Evolutionary conservation across 2,797 vertebrate genomes (phyloP), one percentile per base, ranked within the genome.

Genomic region (Enteromius argenteus): DNA sequence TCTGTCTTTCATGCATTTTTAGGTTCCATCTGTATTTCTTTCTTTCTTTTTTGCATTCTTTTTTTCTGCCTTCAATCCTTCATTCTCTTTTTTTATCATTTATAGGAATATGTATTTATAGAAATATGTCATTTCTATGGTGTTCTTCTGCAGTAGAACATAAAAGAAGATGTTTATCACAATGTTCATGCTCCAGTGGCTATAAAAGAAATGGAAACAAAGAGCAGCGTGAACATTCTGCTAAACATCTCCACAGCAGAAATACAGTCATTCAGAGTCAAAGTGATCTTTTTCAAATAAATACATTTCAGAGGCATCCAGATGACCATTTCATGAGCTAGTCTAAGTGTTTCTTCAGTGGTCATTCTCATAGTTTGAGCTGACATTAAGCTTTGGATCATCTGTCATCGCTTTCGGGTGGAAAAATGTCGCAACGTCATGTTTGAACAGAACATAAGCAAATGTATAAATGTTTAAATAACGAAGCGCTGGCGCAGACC

Each of bases 351-450:
- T 51, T 73, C 74, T 79, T 46, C 46, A 53, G 42, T 73, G 83
- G 19, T 86, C 62, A 58, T 39, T 68, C 62, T 77, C 89, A 93
- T 92, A 91, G 90, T 92, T 90, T 90, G 60, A 2, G 58, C 58
- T 62, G 80, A 88, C 90, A 87, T 90, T 91, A 91, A 91, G 27
- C 75, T 27, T 23, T 49, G 82, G 80, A 87, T 68, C 66, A 21
- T 68, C 66, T 35, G 10, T 7, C 44, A 51, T 11, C 44, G 4
- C 10, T 53, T 53, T 35, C 1, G 30, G 17, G 5, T n/a, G 49
- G 19, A 53, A 53, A 35, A 15, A 56, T n/a, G 67, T 42, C 1
- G 4, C 37, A 14, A 69, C 11, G 17, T 35, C 49, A 75, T 35
- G 49, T 74, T 56, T 37, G 19, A 75, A 7, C 72, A 56, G 49